Percentiles rank a stretch among this genome's conserved stretches.
phyloP scores from a whole-genome alignment of 23 tunicate species.

The Botrylloides violaceus region DNA sequence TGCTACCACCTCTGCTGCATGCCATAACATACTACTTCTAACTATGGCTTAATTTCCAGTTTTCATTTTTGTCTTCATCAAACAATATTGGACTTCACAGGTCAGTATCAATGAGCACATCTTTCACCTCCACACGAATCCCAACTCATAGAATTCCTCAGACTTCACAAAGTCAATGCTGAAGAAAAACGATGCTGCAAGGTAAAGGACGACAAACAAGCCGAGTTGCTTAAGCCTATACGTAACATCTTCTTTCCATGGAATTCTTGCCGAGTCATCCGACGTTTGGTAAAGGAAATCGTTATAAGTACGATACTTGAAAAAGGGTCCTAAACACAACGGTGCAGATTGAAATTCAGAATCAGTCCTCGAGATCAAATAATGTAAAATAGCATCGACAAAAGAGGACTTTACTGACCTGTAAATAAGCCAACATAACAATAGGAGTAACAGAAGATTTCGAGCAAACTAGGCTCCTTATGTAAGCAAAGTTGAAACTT shows the following conservation, averaged over 20 bases:
- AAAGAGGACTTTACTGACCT: constrained; percentile 11
- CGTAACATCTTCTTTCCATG: constrained; percentile 49
- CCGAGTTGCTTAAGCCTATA: constrained; percentile 32
- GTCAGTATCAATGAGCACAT: not conserved
- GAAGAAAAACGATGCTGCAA: constrained; percentile 28
- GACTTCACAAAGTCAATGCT: constrained; percentile 28
- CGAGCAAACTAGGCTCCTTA: constrained; percentile 44
- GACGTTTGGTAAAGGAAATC: constrained; percentile 31
- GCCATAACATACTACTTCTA: too few species aligned
- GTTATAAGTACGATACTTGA: constrained; percentile 55
- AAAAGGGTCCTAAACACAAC: constrained; percentile 52
- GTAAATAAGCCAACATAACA: constrained; percentile 85
- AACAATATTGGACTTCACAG: not conserved
- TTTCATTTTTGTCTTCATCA: too few species aligned
- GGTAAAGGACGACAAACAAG: constrained; percentile 32
- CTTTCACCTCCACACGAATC: constrained; percentile 34
- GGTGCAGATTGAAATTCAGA: not conserved
- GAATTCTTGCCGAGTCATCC: constrained; percentile 16
- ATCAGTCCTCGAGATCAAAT: not conserved
- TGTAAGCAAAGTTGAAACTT: constrained; percentile 43
- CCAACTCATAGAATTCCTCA: constrained; percentile 45
- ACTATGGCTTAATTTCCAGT: not conserved
- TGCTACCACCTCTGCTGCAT: too few species aligned
- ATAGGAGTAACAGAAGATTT: constrained; percentile 58
- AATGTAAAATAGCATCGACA: not conserved